Conservation (phyloP, 2,797 vertebrate genomes). For the Natrix natrix region DNA sequence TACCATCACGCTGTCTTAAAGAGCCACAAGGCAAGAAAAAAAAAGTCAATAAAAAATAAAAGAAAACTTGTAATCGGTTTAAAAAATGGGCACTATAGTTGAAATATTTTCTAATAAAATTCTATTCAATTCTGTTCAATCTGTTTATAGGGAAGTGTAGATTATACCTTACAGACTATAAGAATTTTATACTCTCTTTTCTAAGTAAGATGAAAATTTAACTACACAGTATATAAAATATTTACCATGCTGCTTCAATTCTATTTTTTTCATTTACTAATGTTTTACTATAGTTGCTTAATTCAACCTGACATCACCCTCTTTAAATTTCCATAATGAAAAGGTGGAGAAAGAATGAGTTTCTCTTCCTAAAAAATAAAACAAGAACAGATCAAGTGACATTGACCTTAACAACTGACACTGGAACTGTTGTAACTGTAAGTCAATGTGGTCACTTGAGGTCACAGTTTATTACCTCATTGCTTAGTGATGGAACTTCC, state of each 20-base stretch:
- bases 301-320: background rate
- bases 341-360: background rate
- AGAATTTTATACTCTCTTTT: background rate
- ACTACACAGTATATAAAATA: background rate
- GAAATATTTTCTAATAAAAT: constrained; percentile 15
- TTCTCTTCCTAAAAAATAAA: background rate
- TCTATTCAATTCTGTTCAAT: background rate
- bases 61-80: constrained; percentile 35
- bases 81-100: constrained; percentile 30
- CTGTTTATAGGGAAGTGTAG: background rate
- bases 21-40: constrained; percentile 31
- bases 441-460: background rate
- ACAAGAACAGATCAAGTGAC: background rate
- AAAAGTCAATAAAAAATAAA: constrained; percentile 26
- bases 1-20: constrained; percentile 41
- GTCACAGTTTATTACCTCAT: background rate
- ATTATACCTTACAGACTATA: background rate
- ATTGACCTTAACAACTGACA: background rate
- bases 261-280: background rate
- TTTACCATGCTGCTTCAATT: background rate
- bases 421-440: background rate
- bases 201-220: background rate
- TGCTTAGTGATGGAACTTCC: background rate
- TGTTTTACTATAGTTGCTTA: background rate
- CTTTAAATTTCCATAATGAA: background rate